Conservation (phyloP, 2,888 invertebrate genomes). For the Flexamia atlantica region DNA sequence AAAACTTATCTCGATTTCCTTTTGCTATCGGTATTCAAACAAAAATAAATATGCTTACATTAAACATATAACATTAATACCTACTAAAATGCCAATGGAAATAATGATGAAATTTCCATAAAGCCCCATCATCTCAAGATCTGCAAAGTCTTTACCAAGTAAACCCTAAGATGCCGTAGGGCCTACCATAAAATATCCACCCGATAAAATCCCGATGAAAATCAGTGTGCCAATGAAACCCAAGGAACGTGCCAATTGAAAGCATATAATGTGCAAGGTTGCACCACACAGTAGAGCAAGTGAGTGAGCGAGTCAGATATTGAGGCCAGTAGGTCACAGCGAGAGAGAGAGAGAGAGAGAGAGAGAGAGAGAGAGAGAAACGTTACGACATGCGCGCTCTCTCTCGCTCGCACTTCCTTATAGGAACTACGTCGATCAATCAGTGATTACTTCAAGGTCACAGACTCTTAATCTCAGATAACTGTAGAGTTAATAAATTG, state of each 20-base stretch:
- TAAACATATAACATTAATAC: too few species aligned
- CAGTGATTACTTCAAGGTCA: background rate
- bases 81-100: too few species aligned
- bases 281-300: slow-evolving; percentile 5
- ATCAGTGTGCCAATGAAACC: background rate
- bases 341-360: too few species aligned
- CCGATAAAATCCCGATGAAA: background rate
- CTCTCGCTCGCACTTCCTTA: slow-evolving; percentile 40
- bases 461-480: background rate
- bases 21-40: too few species aligned
- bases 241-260: background rate
- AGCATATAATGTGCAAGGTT: background rate
- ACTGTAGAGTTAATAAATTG: too few species aligned
- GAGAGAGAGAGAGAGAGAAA: slow-evolving; percentile 39
- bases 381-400: slow-evolving; percentile 24
- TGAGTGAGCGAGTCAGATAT: slow-evolving; percentile 2
- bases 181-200: too few species aligned
- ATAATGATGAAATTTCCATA: too few species aligned
- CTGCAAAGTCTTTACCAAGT: too few species aligned
- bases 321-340: slow-evolving; percentile 41
- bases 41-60: too few species aligned
- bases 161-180: too few species aligned
- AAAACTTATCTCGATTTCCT: too few species aligned
- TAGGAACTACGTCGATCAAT: slow-evolving; percentile 4
- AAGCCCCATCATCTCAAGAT: too few species aligned